Evolutionary conservation across 1,140 invertebrate species (phyloP), one percentile per base, ranked within the genome.

Genomic region (Drosophila guanche): DNA sequence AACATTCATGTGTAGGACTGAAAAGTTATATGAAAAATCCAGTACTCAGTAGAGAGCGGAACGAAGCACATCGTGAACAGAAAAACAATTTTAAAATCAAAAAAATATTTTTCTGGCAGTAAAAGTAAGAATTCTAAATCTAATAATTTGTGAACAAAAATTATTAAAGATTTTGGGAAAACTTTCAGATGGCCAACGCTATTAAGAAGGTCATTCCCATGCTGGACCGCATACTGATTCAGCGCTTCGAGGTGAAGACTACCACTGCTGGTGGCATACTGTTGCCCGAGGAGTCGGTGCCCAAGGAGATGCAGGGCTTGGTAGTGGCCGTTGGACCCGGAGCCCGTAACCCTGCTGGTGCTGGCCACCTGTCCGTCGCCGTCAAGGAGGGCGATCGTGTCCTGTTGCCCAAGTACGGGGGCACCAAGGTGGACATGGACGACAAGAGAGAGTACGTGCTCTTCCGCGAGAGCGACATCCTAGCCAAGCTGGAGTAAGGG

Each of bases 261-360:
- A 98, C 97, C 93, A 99, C 98, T 7, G 98, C 98, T 92, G 97
- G 97, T 43, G 99, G 99, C 48, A 98, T 99, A 89, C 95, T 99
- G 71, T 95, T 99, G 69, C 99, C 99, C 2, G 99, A 99, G 91
- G 99, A 99, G 91, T 96, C 98, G 2, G 95, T 97, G 91, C 95
- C 95, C 27, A 99, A 99, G 93, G 96, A 99, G 62, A 93, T 99
- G 12, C 95, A 96, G 86, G 99, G 97, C 14, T 97, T 97, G 60
- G 98, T 99, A 2, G 94, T 99, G 6, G 98, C 99, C 14, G 95
- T 97, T 66, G 99, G 99, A 54, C 95, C 96, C 48, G 99, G 99
- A 42, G 91, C 94, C 20, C 94, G 96, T 89, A 97, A 96, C 91
- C 95, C 97, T 8, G 96, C 97, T 94, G 95, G 96, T 90, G 98